These are phyloP conservation scores for Craniophora ligustri DNA, from an alignment of 2,888 invertebrate species.

Conservation along the genomic window DNA sequence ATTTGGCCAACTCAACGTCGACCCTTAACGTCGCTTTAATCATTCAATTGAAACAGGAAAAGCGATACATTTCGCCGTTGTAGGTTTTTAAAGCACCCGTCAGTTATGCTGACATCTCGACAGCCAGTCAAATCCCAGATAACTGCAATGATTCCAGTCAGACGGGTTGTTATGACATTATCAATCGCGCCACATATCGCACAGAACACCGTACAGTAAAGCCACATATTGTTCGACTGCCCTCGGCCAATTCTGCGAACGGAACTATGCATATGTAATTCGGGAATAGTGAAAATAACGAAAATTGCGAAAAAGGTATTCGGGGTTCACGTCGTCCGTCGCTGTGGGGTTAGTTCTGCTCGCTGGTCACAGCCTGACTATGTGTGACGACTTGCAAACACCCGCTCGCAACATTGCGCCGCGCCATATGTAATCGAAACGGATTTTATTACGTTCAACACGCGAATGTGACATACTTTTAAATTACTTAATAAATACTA, in stretches of 20 bases:
- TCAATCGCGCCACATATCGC: slow-evolving; percentile 30
- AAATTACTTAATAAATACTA: slow-evolving; percentile 61
- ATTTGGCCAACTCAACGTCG: too few species aligned
- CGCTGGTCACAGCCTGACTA: slow-evolving; percentile 39
- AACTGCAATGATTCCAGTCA: slow-evolving; percentile 41
- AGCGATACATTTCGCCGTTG: slow-evolving; percentile 8
- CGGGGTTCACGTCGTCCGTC: slow-evolving; percentile 62
- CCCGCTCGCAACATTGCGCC: too few species aligned
- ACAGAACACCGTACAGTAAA: slow-evolving; percentile 11
- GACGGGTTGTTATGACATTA: slow-evolving; percentile 44
- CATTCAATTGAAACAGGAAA: slow-evolving; percentile 8
- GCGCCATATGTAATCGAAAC: slow-evolving; percentile 62
- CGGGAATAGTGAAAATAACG: slow-evolving; percentile 56
- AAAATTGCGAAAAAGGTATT: slow-evolving; percentile 62
- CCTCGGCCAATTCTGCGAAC: slow-evolving; percentile 39
- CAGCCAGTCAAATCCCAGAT: slow-evolving; percentile 33
- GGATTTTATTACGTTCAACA: slow-evolving; percentile 61
- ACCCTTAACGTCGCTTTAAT: too few species aligned
- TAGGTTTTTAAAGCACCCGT: slow-evolving; percentile 30
- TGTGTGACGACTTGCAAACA: slow-evolving; percentile 56
- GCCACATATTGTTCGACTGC: slow-evolving; percentile 36
- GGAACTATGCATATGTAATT: slow-evolving; percentile 51
- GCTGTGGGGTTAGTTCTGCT: slow-evolving; percentile 47
- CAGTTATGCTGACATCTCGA: slow-evolving; percentile 27
- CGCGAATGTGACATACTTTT: slow-evolving; percentile 63